These are phyloP conservation scores for Circaetus cinerascens DNA, from an alignment of 2,113 vertebrate genomes.

Conservation along the genomic window DNA sequence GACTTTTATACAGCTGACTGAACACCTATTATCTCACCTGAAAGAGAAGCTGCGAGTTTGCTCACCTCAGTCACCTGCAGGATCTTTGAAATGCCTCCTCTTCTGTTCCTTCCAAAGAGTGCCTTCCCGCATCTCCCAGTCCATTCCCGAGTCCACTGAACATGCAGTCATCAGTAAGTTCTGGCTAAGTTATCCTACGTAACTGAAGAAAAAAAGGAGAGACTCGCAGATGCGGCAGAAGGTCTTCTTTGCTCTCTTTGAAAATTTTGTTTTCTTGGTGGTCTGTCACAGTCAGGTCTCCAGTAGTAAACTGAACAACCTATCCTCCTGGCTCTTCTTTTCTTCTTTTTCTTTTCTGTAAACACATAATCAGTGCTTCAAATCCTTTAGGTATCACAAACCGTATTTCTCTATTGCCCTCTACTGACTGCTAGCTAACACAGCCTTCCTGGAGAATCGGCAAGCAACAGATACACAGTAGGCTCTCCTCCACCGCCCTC, in stretches of 20 bases:
- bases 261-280: neutral
- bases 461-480: neutral
- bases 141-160: neutral
- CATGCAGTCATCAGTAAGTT: constrained; percentile 41
- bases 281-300: constrained; percentile 42
- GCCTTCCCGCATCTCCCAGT: neutral
- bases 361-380: constrained; percentile 57
- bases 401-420: constrained; percentile 64
- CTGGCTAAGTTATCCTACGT: constrained; percentile 39
- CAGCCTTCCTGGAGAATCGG: neutral
- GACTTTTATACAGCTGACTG: constrained; percentile 32
- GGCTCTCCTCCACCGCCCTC: neutral
- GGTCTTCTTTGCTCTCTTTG: neutral
- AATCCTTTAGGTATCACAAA: constrained; percentile 44
- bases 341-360: constrained; percentile 44
- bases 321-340: constrained; percentile 60
- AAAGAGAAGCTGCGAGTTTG: constrained; percentile 24
- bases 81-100: constrained; percentile 50
- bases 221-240: neutral
- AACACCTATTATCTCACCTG: constrained; percentile 14
- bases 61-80: constrained; percentile 58
- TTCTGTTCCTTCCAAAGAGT: neutral
- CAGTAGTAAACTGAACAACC: constrained; percentile 56
- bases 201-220: constrained; percentile 1
- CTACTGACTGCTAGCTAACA: constrained; percentile 27